Evolutionary conservation across 1,140 invertebrate genomes (phyloP), one percentile per base, ranked within the genome.

Genomic region (Panagrolaimus sp.): DNA sequence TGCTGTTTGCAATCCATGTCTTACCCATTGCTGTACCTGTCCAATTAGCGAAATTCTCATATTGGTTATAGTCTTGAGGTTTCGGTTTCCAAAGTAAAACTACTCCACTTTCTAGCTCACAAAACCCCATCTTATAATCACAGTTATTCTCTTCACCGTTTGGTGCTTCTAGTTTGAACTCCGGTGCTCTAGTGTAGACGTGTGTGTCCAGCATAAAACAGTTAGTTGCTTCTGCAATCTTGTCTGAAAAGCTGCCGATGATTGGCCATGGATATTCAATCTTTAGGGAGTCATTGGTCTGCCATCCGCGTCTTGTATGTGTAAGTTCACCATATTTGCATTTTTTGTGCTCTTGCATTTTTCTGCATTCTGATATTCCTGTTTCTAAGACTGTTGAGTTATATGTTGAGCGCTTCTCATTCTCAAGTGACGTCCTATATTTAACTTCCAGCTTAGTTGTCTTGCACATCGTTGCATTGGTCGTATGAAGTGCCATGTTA

Each of bases 241-340:
- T 53, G n/a, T 53, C 51, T 2, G 51, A 53, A 27, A 53, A 53
- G 27, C 51, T 53, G 9, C 51, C 51, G 51, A 53, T n/a, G 16
- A 53, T 0, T 20, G 20, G 51, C 51, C 51, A 53, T 14, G 51
- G 51, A 9, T 27, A 53, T 1, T 53, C 51, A 9, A 53, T 0
- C 2, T 13, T n/a, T 0, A 53, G 8, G 2, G 9, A 1, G 51
- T 23, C 20, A 53, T 53, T 27, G 8, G 51, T 53, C 16, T 20
- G 51, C 14, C 20, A 20, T 23, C 20, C 51, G 0, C 9, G 14
- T 9, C n/a, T 27, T 9, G 20, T 9, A 13, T 20, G 11, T 9
- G 16, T 27, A 1, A 53, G 51, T 14, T 20, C 8, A 1, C 51
- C 51, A n/a, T 23, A 27, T 9, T 9, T 53, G n/a, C 51, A 53